A percentile compares a stretch with the other conserved stretches of the same genome.
Conservation (phyloP, 2,797 vertebrate genomes). For the Cephalopachus bancanus region DNA sequence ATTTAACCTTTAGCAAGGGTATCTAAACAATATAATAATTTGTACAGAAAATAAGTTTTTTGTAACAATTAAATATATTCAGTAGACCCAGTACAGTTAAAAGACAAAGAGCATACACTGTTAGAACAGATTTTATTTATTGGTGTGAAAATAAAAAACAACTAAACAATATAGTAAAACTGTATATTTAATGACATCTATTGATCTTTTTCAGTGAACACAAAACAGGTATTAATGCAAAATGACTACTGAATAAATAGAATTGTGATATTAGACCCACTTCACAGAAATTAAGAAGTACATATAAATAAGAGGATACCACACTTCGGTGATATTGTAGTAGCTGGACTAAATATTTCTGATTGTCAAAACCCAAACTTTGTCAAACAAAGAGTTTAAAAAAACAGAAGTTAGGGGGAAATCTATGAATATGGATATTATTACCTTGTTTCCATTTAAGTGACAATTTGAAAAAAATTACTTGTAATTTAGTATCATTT, state of each 20-base stretch:
- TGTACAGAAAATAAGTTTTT: not conserved
- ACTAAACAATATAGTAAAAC: not conserved
- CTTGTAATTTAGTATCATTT: constrained; percentile 26
- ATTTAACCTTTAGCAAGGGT: not conserved
- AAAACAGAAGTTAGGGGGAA: not conserved
- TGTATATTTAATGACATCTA: not conserved
- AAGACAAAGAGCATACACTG: not conserved
- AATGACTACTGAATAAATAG: not conserved
- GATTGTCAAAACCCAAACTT: not conserved
- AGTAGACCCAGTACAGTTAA: not conserved
- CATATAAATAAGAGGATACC: not conserved
- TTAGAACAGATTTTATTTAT: not conserved
- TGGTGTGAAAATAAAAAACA: not conserved
- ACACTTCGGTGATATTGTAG: not conserved
- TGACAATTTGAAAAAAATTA: not conserved
- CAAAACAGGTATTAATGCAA: not conserved
- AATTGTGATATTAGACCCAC: not conserved
- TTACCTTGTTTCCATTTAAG: not conserved
- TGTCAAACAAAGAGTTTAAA: not conserved
- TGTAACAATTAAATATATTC: not conserved
- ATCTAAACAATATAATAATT: not conserved
- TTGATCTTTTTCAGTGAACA: not conserved
- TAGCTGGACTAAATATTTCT: not conserved
- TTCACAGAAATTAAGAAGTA: not conserved
- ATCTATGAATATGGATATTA: not conserved